Conservation (phyloP, 2,797 vertebrate genomes). For the Anomalospiza imberbis region DNA sequence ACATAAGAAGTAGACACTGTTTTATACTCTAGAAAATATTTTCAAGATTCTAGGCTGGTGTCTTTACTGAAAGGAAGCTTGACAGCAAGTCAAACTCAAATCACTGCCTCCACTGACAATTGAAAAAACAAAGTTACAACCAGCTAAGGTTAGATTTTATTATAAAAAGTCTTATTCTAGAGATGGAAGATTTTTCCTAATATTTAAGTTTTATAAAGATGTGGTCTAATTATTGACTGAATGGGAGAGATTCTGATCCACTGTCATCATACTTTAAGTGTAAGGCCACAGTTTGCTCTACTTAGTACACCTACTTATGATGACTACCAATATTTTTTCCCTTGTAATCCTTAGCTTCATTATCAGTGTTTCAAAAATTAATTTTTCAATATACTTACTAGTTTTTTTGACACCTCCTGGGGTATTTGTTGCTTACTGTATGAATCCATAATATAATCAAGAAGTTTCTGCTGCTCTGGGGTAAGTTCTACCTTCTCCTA, state of each 20-base stretch:
- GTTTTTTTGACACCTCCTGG: constrained; percentile 90
- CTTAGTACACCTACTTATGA: neutral
- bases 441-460: constrained; percentile 87
- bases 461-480: constrained; percentile 84
- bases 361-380: neutral
- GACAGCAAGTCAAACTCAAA: neutral
- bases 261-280: neutral
- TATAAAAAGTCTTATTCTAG: neutral
- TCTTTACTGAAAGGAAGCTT: neutral
- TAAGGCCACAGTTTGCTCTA: neutral
- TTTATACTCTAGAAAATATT: neutral
- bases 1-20: neutral
- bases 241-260: neutral
- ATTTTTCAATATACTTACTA: constrained; percentile 78
- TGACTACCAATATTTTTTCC: neutral
- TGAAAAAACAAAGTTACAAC: neutral
- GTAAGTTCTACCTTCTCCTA: constrained; percentile 91
- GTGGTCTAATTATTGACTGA: neutral
- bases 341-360: neutral
- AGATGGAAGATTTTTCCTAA: neutral
- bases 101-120: neutral
- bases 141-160: neutral
- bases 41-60: neutral
- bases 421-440: constrained; percentile 92
- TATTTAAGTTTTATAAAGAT: neutral